These are phyloP conservation scores for Fragum sueziense DNA, from an alignment of 2,888 invertebrate genomes.

Conservation along the genomic window DNA sequence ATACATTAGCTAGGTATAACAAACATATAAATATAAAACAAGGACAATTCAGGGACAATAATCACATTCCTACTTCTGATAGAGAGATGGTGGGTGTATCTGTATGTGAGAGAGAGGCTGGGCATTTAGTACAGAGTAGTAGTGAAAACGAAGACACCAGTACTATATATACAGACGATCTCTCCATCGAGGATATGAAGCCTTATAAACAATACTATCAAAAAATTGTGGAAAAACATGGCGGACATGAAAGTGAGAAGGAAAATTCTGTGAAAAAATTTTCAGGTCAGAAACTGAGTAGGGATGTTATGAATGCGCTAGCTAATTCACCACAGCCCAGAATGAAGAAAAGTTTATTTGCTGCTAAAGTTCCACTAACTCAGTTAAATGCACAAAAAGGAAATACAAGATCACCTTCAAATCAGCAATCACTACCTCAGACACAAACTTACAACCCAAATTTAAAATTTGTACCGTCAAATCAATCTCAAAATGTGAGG, in stretches of 20 bases:
- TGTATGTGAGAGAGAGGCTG: too few species aligned
- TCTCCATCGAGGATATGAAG: background rate
- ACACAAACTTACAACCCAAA: background rate
- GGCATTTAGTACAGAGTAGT: background rate
- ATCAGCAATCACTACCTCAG: conserved; percentile 1
- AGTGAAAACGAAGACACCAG: background rate
- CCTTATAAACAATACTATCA: conserved; percentile 14
- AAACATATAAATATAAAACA: conserved; percentile 3
- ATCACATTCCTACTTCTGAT: background rate
- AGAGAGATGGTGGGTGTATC: too few species aligned
- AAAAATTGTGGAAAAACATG: background rate
- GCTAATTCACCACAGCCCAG: background rate
- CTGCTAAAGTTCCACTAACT: background rate
- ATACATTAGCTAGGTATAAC: conserved; percentile 2
- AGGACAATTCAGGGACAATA: background rate
- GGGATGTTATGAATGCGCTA: background rate
- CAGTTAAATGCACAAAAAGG: background rate
- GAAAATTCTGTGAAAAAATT: background rate
- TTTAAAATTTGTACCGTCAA: background rate
- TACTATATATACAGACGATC: background rate
- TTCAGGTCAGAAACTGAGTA: background rate
- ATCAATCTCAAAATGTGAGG: background rate
- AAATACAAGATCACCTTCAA: background rate
- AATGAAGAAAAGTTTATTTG: conserved; percentile 19
- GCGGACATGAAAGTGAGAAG: background rate